Conservation (phyloP, 2,797 vertebrate species). For the Melanotaenia nigrans region DNA sequence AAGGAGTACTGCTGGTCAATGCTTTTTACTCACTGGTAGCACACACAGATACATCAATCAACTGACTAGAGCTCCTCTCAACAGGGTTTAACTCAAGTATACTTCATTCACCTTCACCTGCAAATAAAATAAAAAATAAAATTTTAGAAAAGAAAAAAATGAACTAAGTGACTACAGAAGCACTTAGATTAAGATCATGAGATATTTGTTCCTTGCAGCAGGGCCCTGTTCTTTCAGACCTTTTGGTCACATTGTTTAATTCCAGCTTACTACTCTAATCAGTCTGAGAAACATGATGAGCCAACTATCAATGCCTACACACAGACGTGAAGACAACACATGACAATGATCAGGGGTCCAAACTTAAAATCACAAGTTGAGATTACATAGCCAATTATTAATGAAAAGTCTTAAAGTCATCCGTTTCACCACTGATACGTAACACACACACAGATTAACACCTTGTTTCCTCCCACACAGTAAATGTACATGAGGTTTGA, state of each 20-base stretch:
- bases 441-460: constrained; percentile 59
- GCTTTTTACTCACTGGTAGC: too few relatives aligned
- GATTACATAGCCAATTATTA: constrained; percentile 80
- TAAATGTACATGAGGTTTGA: constrained; percentile 68
- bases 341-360: constrained; percentile 65
- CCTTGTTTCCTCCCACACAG: constrained; percentile 69
- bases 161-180: too few relatives aligned
- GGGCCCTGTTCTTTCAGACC: background rate
- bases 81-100: too few relatives aligned
- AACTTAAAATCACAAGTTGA: constrained; percentile 66
- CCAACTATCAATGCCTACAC: constrained; percentile 34
- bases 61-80: too few relatives aligned
- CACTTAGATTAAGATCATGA: background rate
- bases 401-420: constrained; percentile 79
- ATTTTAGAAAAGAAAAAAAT: too few relatives aligned
- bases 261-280: constrained; percentile 19
- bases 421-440: constrained; percentile 61
- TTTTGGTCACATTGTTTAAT: background rate
- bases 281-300: constrained; percentile 6
- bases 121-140: too few relatives aligned
- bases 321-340: constrained; percentile 60
- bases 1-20: too few relatives aligned
- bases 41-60: too few relatives aligned
- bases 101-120: too few relatives aligned
- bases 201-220: background rate